Evolutionary conservation across 2,113 vertebrate species (phyloP).

Genomic region (Sylvietta virens): DNA sequence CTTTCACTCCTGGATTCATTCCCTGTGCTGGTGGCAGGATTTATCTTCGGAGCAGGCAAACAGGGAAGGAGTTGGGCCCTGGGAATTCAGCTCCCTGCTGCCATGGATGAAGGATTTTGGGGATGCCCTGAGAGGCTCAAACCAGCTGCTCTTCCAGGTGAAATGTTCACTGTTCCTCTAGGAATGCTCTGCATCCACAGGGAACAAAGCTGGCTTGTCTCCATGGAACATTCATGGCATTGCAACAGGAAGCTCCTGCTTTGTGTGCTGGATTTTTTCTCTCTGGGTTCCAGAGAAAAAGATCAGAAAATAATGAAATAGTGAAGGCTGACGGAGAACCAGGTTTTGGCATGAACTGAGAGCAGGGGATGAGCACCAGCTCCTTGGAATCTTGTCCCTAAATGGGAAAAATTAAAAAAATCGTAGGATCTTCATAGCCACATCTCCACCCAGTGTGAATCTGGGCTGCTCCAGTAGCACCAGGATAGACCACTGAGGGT

Average conservation of each 20-base stretch:
- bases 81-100: background rate
- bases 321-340: background rate
- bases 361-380: background rate
- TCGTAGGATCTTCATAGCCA: background rate
- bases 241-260: background rate
- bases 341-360: background rate
- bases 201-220: background rate
- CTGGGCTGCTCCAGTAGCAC: background rate
- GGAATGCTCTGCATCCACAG: background rate
- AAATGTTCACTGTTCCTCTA: background rate
- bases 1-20: background rate
- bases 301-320: background rate
- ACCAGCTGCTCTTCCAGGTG: background rate
- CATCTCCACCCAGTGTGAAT: background rate
- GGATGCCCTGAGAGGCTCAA: background rate
- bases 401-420: background rate
- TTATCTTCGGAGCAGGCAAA: background rate
- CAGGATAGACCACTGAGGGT: background rate
- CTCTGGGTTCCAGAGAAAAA: background rate
- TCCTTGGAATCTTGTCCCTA: background rate
- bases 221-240: background rate
- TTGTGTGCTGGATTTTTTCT: background rate
- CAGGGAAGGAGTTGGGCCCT: background rate
- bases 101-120: background rate
- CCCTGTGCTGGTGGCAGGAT: background rate